phyloP scores from a whole-genome alignment of 1,140 invertebrate genomes.

The Mercenaria mercenaria region DNA sequence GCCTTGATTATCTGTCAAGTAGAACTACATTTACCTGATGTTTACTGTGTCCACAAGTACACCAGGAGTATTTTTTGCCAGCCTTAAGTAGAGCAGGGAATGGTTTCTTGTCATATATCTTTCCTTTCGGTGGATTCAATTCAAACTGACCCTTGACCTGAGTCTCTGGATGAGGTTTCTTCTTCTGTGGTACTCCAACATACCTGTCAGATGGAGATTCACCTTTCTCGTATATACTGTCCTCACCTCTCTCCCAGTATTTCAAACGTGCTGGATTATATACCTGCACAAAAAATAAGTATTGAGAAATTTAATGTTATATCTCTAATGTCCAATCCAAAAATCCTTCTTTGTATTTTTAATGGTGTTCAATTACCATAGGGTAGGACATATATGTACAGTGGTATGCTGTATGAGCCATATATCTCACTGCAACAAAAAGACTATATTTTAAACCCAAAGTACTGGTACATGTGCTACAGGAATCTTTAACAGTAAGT shows the following conservation, averaged over 20 bases:
- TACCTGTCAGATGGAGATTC: neutral
- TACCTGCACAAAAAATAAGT: neutral
- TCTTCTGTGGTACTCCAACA: constrained; percentile 15
- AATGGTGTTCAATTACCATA: too few species aligned
- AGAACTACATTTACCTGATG: too few species aligned
- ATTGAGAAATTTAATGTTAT: neutral
- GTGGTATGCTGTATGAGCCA: too few species aligned
- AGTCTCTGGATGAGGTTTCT: constrained; percentile 79
- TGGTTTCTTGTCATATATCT: constrained; percentile 92
- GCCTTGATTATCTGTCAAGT: too few species aligned
- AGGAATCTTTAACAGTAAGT: too few species aligned
- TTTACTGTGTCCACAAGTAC: constrained; percentile 96
- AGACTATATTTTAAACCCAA: too few species aligned
- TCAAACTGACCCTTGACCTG: constrained; percentile 74
- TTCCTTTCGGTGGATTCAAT: constrained; percentile 77
- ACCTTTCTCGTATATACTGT: constrained; percentile 13
- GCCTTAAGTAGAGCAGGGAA: constrained; percentile 92
- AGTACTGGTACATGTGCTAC: too few species aligned
- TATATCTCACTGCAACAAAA: too few species aligned
- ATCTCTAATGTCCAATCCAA: too few species aligned
- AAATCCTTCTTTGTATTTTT: too few species aligned
- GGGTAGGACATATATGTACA: too few species aligned
- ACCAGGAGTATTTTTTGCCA: constrained; percentile 96
- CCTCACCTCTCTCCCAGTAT: neutral
- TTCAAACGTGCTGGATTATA: neutral